Percentiles rank a stretch among this genome's conserved stretches.
These are phyloP conservation scores for Mechanitis mazaeus DNA, from an alignment of 2,888 invertebrate genomes.

Conservation along the genomic window DNA sequence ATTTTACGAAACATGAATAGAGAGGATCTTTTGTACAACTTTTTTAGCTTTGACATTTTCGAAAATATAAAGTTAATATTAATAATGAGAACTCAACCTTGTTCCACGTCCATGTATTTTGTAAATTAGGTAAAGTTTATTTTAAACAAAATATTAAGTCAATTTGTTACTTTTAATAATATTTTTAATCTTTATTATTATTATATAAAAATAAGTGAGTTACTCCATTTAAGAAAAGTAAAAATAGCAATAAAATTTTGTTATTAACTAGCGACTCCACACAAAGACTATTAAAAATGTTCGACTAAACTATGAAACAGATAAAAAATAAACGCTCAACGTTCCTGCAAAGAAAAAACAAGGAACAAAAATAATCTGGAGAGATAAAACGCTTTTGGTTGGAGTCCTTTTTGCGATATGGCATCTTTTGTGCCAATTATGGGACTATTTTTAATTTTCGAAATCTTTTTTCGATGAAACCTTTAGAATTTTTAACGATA, in stretches of 20 bases:
- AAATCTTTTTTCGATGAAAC: constrained; percentile 38
- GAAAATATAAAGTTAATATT: constrained; percentile 2
- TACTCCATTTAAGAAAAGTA: not conserved
- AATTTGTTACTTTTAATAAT: too few relatives aligned
- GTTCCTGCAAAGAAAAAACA: constrained; percentile 57
- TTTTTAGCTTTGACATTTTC: not conserved
- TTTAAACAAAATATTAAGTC: too few relatives aligned
- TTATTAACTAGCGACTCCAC: constrained; percentile 37
- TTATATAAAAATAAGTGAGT: too few relatives aligned
- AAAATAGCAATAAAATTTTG: constrained; percentile 4
- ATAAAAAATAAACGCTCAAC: constrained; percentile 57
- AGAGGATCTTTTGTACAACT: constrained; percentile 31
- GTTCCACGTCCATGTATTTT: too few relatives aligned
- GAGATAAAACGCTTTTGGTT: constrained; percentile 57
- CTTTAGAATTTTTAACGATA: constrained; percentile 44
- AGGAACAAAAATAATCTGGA: constrained; percentile 61
- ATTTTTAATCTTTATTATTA: too few relatives aligned
- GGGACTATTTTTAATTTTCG: constrained; percentile 51
- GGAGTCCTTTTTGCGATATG: constrained; percentile 59
- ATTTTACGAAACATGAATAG: constrained; percentile 30
- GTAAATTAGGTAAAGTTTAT: too few relatives aligned
- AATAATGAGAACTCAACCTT: too few relatives aligned
- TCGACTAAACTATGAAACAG: constrained; percentile 49
- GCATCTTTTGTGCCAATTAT: constrained; percentile 74
- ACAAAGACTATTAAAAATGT: constrained; percentile 35